Base-by-base conservation (phyloP, 92 coral and sea anemone species). In the Isaurus tuberculatus region DNA sequence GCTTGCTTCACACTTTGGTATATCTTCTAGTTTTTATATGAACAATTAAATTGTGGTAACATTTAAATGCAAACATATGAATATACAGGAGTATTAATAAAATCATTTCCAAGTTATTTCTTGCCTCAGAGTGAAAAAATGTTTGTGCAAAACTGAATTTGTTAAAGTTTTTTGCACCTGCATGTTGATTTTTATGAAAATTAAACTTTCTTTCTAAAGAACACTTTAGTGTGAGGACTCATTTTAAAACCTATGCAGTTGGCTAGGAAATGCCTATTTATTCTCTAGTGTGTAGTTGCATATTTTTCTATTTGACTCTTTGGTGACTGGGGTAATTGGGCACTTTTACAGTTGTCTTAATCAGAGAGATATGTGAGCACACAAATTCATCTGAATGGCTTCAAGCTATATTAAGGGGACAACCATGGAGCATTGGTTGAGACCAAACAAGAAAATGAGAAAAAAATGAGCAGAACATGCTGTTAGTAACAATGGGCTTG, bases 381-480 rank as follows among this genome's bases (percentile, higher is more conserved):
- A 68, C 85, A 23, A 81, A 83, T 55, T 44, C 31, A 32, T 53
- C 70, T 55, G 80, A 28, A n/a, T 58, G 66, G 57, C 27, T 72
- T 43, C 13, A 53, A 75, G 75, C 70, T 49, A 23, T 83, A 71
- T 34, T 83, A 83, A 19, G 79, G 36, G 34, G 70, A 69, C 77
- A 57, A 29, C 53, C 4, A 51, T 31, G 80, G 86, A 33, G 48
- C 70, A 28, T 94, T 95, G 95, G 42, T 70, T 26, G 83, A 89
- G 23, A 70, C 87, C 9, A 53, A 85, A 22, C 81, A 87, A 6
- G 91, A 82, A 32, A 93, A 88, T 20, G 97, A 94, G n/a, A 85
- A 70, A 60, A 58, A 80, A 70, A 81, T n/a, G 63, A 11, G 94
- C 97, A 36, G 30, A 60, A 60, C 33, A 60, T 8, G 60, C 63